Base-by-base conservation (phyloP, 2,113 vertebrate species). In the Aptenodytes patagonicus region DNA sequence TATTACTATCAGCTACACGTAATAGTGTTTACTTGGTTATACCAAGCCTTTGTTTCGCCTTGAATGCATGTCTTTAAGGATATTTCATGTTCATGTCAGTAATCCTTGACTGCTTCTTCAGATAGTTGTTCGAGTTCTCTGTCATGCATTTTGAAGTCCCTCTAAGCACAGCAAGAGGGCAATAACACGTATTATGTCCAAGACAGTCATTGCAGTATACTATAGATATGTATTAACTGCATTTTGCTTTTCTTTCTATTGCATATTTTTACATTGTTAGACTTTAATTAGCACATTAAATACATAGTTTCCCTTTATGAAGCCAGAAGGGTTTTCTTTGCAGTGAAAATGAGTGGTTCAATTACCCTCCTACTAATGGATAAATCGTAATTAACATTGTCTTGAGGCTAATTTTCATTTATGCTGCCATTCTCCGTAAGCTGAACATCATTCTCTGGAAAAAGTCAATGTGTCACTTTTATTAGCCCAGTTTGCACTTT, bases 401-500 rank as follows among this genome's bases (percentile, higher is more conserved):
- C 98, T 98, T 85, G 95, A 96, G 98, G 98, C 98, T 98, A 95
- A 98, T 98, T 98, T 97, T 96, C 97, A 96, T 97, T 97, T 97
- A 93, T 40, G 57, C 97, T 81, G 87, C 96, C 96, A 83, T 97
- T 93, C 94, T 96, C 94, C 78, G 32, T 97, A 93, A 97, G 95
- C 86, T 9, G 73, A 92, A 95, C 96, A 97, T 98, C 94, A 93
- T 91, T 98, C 97, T 97, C 96, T 51, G 94, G 89, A 94, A 98
- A 97, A 98, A 98, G 98, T 97, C 98, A 98, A 95, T 87, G 97
- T 98, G 98, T 98, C 98, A 97, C 97, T 98, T 98, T 98, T 98
- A 98, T 98, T 97, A 97, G 97, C 95, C 95, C 91, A 62, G 95
- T 98, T 97, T 98, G 97, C 98, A 96, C 98, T 98, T 98, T 97